These are phyloP conservation scores for Alcis repandata DNA, from an alignment of 2,888 invertebrate genomes.

Conservation along the genomic window DNA sequence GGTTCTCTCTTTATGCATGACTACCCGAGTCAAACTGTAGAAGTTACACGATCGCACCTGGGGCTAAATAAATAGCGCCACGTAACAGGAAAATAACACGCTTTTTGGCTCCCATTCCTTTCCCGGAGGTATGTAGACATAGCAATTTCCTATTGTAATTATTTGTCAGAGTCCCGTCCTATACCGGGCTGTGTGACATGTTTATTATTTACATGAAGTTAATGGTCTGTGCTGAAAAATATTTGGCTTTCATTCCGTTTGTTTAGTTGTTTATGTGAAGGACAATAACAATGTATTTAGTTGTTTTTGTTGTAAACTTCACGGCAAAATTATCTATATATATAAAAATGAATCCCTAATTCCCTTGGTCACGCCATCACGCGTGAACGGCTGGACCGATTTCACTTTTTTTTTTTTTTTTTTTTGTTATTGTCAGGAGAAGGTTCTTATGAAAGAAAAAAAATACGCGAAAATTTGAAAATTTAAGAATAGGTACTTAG, in stretches of 20 bases:
- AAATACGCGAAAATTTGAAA: no score
- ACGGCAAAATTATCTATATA: not conserved
- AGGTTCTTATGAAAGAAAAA: no score
- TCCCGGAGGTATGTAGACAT: constrained; percentile 40
- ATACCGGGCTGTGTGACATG: constrained; percentile 34
- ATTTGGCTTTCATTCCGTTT: constrained; percentile 21
- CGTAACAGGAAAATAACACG: constrained; percentile 47
- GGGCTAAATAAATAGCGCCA: constrained; percentile 46
- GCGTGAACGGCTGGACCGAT: no score
- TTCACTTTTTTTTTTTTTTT: no score
- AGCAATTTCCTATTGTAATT: constrained; percentile 47
- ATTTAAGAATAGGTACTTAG: no score
- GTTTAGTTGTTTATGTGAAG: constrained; percentile 1
- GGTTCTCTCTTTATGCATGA: not conserved
- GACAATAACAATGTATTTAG: no score
- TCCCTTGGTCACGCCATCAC: no score
- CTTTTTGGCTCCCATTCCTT: constrained; percentile 37
- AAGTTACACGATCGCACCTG: constrained; percentile 41
- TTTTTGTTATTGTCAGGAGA: no score
- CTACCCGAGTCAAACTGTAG: constrained; percentile 20
- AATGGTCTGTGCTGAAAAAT: constrained; percentile 17
- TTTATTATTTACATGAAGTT: constrained; percentile 22
- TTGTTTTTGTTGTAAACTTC: no score
- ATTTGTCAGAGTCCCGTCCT: constrained; percentile 41
- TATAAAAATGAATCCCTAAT: no score